Conservation (phyloP, 2,888 invertebrate species). For the Diarsia dahlii region DNA sequence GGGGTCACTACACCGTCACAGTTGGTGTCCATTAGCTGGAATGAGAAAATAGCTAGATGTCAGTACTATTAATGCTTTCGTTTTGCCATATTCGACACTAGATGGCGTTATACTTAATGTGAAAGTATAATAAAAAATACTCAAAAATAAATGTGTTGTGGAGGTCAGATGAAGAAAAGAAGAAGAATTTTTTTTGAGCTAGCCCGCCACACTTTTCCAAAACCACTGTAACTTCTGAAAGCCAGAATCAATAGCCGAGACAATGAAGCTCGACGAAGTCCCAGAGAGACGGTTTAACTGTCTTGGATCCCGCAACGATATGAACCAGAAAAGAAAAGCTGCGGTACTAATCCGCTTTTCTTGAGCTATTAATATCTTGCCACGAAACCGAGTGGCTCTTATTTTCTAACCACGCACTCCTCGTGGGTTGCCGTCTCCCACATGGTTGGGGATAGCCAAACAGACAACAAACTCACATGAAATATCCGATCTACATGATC, state of each 20-base stretch:
- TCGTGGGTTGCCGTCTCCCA: not conserved
- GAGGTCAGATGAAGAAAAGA: not conserved
- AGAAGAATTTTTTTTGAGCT: too few species aligned
- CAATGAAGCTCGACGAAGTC: not conserved
- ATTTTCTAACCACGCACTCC: too few species aligned
- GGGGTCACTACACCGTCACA: slow-evolving; percentile 95
- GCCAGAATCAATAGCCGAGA: too few species aligned
- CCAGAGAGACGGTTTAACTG: too few species aligned
- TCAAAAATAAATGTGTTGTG: not conserved
- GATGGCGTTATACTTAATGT: not conserved
- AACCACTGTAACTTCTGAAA: too few species aligned
- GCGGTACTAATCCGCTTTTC: too few species aligned
- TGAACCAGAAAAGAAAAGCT: too few species aligned
- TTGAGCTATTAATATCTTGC: too few species aligned
- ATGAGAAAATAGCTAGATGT: not conserved
- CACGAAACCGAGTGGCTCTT: too few species aligned
- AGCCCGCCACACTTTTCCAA: too few species aligned
- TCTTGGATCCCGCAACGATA: too few species aligned
- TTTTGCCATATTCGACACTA: not conserved
- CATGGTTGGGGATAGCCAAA: not conserved
- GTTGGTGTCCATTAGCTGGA: slow-evolving; percentile 94
- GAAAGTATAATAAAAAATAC: not conserved
- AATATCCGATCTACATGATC: slow-evolving; percentile 97
- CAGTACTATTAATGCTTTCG: not conserved
- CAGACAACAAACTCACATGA: slow-evolving; percentile 91